Conservation (phyloP, 2,113 vertebrate species). For the Dermatemys mawii region DNA sequence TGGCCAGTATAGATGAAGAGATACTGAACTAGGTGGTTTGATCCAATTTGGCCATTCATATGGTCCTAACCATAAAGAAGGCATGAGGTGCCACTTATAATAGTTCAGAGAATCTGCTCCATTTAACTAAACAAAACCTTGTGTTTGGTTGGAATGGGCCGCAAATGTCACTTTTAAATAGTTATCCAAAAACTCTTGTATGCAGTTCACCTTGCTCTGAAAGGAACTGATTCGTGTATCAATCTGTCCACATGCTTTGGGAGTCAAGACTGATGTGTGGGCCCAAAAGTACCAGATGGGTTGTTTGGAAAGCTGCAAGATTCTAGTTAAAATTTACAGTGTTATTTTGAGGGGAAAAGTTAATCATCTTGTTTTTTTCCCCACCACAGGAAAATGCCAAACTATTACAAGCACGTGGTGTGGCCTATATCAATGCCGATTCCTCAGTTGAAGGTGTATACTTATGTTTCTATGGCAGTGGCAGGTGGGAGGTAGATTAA, state of each 20-base stretch:
- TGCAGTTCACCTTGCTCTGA: background rate
- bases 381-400: slow-evolving; percentile 89
- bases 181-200: background rate
- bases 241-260: background rate
- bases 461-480: background rate
- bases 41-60: background rate
- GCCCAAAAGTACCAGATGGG: background rate
- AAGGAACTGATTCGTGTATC: background rate
- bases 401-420: slow-evolving; percentile 89
- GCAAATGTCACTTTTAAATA: background rate
- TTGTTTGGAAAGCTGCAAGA: background rate
- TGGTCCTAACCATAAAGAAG: background rate
- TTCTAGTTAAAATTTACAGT: background rate
- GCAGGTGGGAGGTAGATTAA: background rate
- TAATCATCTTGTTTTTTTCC: background rate
- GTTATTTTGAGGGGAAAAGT: background rate
- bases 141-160: background rate
- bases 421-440: slow-evolving; percentile 97
- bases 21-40: background rate
- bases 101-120: background rate
- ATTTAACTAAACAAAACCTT: background rate
- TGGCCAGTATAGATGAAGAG: background rate
- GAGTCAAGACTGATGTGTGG: background rate
- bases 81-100: background rate
- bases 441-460: slow-evolving; percentile 91